Conservation (phyloP, 1,140 invertebrate genomes). For the Neodiprion fabricii region DNA sequence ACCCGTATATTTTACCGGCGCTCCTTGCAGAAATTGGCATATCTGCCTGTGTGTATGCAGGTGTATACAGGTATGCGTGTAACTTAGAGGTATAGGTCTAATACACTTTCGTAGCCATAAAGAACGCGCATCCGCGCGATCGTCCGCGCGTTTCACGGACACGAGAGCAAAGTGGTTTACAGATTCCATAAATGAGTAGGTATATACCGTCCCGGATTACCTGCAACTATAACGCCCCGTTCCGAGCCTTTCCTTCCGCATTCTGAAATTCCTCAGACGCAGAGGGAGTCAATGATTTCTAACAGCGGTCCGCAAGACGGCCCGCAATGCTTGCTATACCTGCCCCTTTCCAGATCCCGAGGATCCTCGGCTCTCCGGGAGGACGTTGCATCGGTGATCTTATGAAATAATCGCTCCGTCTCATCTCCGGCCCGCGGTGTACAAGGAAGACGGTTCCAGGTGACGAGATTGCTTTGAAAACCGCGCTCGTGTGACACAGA, state of each 20-base stretch:
- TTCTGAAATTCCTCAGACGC: slow-evolving; percentile 45
- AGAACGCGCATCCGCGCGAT: background rate
- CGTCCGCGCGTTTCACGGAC: background rate
- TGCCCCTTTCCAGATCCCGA: background rate
- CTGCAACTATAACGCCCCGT: slow-evolving; percentile 17
- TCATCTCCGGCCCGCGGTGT: background rate
- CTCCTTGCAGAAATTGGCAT: too few relatives aligned
- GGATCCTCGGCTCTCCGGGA: background rate
- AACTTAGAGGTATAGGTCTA: too few relatives aligned
- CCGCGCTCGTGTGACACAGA: slow-evolving; percentile 40
- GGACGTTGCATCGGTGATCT: background rate
- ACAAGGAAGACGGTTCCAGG: background rate
- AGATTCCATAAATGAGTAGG: background rate
- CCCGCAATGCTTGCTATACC: slow-evolving; percentile 19
- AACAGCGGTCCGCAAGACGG: slow-evolving; percentile 32
- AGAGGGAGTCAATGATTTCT: slow-evolving; percentile 43
- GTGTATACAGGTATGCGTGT: too few relatives aligned
- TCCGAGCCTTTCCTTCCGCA: slow-evolving; percentile 51
- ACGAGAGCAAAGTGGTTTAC: background rate
- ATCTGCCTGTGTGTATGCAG: too few relatives aligned
- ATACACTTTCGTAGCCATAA: too few relatives aligned
- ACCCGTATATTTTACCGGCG: too few relatives aligned
- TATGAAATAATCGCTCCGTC: background rate
- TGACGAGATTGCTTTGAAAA: slow-evolving; percentile 15
- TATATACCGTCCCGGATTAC: slow-evolving; percentile 1